Conservation (phyloP, 2,888 invertebrate genomes). For the Altica lythri region DNA sequence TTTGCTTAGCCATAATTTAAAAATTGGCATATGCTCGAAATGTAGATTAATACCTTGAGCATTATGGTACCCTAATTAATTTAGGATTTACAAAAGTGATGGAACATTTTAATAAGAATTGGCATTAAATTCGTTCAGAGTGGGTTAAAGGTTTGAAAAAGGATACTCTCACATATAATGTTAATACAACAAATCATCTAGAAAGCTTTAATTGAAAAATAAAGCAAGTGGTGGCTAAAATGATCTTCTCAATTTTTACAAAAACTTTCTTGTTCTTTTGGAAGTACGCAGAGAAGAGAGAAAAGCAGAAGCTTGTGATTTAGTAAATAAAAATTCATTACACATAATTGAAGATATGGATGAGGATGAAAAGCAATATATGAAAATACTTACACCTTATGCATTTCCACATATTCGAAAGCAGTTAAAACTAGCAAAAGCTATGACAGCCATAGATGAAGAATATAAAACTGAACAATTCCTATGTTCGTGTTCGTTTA, state of each 20-base stretch:
- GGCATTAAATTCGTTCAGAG: conserved; percentile 16
- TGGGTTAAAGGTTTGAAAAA: conserved; percentile 21
- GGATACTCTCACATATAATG: conserved; percentile 11
- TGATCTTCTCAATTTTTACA: not conserved
- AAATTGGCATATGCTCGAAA: conserved; percentile 19
- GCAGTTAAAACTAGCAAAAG: no score
- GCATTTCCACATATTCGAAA: no score
- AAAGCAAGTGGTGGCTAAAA: conserved; percentile 8
- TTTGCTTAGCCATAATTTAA: conserved; percentile 13
- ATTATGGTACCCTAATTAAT: conserved; percentile 7
- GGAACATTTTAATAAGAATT: conserved; percentile 21
- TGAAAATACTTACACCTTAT: no score
- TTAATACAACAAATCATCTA: conserved; percentile 20
- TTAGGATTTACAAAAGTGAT: conserved; percentile 13
- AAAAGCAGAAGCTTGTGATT: no score
- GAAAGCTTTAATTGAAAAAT: conserved; percentile 25
- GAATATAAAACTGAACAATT: no score
- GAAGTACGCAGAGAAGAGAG: conserved; percentile 1
- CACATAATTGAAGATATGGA: no score
- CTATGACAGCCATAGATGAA: no score
- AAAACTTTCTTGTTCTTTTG: not conserved
- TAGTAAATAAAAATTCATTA: no score
- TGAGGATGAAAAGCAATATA: no score
- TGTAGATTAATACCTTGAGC: conserved; percentile 5
- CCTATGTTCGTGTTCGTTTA: not conserved